Percentiles rank a stretch among this genome's conserved stretches.
Conservation (phyloP, 2,797 vertebrate species). For the Microtus obscurus region DNA sequence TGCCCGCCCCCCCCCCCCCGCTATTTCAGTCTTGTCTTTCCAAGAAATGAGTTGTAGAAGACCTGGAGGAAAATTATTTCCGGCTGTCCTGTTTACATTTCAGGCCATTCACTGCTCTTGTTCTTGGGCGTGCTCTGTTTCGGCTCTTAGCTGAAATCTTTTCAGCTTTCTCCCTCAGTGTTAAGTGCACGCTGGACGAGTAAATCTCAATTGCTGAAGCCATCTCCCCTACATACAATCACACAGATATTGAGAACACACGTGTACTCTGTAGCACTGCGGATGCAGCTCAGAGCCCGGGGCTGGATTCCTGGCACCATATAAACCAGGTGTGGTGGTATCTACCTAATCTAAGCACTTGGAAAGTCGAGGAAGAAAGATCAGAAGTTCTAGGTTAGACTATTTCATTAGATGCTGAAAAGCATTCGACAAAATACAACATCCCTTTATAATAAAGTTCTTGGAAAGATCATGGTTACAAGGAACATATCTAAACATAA, state of each 20-base stretch:
- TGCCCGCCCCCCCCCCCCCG: not conserved
- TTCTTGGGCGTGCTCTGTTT: conserved; percentile 41
- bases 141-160: not conserved
- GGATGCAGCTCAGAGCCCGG: not conserved
- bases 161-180: not conserved
- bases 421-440: too few species aligned
- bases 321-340: not conserved
- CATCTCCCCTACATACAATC: not conserved
- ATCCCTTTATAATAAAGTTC: too few species aligned
- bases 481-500: too few species aligned
- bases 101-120: conserved; percentile 14
- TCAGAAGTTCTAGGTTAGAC: not conserved
- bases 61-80: conserved; percentile 54
- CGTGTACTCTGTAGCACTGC: not conserved
- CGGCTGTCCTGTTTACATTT: conserved; percentile 24
- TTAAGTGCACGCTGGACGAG: conserved; percentile 36
- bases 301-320: not conserved
- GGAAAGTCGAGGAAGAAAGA: not conserved
- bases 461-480: too few species aligned
- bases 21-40: conserved; percentile 5
- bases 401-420: not conserved
- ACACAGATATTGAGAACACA: not conserved
- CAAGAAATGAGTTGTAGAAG: conserved; percentile 63
- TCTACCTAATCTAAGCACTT: not conserved
- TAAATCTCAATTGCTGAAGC: not conserved